Base-by-base conservation (phyloP, 2,888 invertebrate genomes). In the Caenorhabditis auriculariae region DNA sequence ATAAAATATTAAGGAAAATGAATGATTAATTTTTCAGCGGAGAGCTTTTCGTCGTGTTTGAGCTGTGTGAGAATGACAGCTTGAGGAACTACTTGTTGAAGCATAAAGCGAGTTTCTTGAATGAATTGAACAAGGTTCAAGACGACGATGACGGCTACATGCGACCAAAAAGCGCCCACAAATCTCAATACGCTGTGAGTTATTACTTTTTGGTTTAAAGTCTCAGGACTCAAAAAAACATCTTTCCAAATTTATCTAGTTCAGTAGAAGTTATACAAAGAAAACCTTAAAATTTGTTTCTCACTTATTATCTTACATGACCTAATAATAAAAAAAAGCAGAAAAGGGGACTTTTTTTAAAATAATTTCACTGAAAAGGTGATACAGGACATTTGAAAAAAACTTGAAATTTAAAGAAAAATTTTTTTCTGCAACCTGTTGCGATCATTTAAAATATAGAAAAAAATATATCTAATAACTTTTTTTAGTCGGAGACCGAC, bases 21-120 rank as follows among this genome's bases (percentile, higher is more conserved):
- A 23, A 7, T 24, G 9, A 17, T 19, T 6, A 6, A n/a, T 21
- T 15, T 58, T 67, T 32, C 53, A 72, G 72, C 29, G 68, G 69
- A 1, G 54, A 67, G 52, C 42, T 72, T 9, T 54, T 51, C 39
- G 52, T 72, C 2, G 62, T 69, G n/a, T 54, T 64, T 2, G 72
- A 72, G 28, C 50, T 58, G 32, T 58, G 66, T 21, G 66, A 68
- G 3, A 38, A 59, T 29, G 72, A 69, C 23, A 57, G 57, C 37
- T 39, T 72, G 9, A 49, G 51, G 12, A 51, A 59, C 4, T 72
- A 44, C 42, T 47, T 72, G 3, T 15, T 23, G 3, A 50, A 52
- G 4, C 42, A 56, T 35, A 37, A 48, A 39, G 39, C 19, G 0
- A 19, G 4, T 3, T 67, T 70, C 29, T 38, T 49, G 2, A 52